Percentiles rank a stretch among this genome's conserved stretches.
Evolutionary conservation across 2,113 vertebrate genomes (phyloP).

Genomic region (Entomyzon cyanotis): DNA sequence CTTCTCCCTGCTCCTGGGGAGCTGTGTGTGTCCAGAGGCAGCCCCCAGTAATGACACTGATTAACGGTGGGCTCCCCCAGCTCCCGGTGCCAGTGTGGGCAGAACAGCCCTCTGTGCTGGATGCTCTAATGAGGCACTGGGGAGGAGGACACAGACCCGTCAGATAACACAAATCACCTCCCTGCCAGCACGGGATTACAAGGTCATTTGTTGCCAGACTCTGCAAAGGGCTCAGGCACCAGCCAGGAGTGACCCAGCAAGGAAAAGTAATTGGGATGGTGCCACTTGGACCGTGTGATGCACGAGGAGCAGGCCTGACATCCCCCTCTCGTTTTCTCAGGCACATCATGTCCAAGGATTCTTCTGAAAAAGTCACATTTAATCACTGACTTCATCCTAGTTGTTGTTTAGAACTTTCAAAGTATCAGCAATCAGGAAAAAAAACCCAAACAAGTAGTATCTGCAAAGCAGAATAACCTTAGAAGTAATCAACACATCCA

Average conservation of each 20-base stretch:
- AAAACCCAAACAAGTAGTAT: neutral
- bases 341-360: neutral
- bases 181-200: neutral
- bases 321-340: accelerated
- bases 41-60: neutral
- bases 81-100: accelerated
- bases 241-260: neutral
- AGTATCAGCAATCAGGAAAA: neutral
- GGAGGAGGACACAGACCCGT: neutral
- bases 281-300: neutral
- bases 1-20: neutral
- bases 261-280: neutral
- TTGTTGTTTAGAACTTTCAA: neutral
- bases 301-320: accelerated
- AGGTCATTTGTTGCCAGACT: neutral
- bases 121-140: neutral
- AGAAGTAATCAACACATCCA: neutral
- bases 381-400: accelerated
- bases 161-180: neutral
- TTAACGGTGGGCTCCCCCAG: neutral
- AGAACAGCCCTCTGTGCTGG: neutral
- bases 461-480: neutral
- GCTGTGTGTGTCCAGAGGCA: accelerated
- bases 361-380: neutral
- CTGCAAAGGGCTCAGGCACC: neutral